Evolutionary conservation across 2,797 vertebrate genomes (phyloP), one percentile per base, ranked within the genome.

Genomic region (Eidolon dupreanum): DNA sequence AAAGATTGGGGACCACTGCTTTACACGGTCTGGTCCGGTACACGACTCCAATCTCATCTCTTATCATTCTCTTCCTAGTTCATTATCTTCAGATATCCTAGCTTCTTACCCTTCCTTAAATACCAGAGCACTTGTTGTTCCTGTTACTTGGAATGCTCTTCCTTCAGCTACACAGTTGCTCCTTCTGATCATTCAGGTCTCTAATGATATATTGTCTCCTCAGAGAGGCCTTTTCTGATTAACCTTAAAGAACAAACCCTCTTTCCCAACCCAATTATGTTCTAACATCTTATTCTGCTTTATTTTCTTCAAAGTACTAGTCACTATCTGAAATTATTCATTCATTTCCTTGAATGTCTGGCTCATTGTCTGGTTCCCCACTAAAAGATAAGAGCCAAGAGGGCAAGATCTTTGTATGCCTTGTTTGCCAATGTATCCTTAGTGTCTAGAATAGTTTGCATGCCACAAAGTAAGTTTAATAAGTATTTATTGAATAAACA

Each of bases 401-500:
- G 38, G 53, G 70, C 19, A 78, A 63, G 65, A 59, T 88, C 26
- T 87, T 87, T 68, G 15, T 77, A 31, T 87, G 19, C 75, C 31
- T 78, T 94, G 24, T 65, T 81, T 24, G 75, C 31, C n/a, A 92
- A 1, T 11, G 16, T 82, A 68, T 53, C 41, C 31, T 87, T 63
- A 90, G 33, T 77, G 16, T 79, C 26, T 78, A 55, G 38, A 94
- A 83, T 22, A 92, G 55, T 33, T 57, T 59, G 28, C 53, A 55
- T 41, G 20, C 16, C 31, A 65, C 4, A 70, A 20, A 57, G 3
- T 63, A 49, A 49, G 36, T 85, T 92, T 94, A 95, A 63, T 75
- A 70, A 41, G 8, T 49, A 88, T n/a, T 70, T 87, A 53, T 49
- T 74, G 41, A 93, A 86, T 77, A 87, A 90, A 86, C 66, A 90